A percentile compares a stretch with the other conserved stretches of the same genome.
Conservation (phyloP, 2,888 invertebrate species). For the Pegoplata infirma region DNA sequence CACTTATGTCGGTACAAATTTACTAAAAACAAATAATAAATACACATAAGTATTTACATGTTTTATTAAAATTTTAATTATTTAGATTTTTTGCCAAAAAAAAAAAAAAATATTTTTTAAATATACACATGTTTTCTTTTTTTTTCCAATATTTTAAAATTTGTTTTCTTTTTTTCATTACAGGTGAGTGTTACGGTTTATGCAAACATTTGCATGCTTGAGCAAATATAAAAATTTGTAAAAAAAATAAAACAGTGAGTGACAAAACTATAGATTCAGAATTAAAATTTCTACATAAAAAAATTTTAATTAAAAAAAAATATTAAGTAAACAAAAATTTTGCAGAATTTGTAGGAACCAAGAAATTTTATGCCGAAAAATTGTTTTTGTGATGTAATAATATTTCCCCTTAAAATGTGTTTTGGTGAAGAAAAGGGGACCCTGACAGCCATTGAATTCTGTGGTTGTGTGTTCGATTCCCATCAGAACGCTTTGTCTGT, state of each 20-base stretch:
- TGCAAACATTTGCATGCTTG: background rate
- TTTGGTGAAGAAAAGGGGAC: no score
- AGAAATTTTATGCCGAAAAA: no score
- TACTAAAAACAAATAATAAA: background rate
- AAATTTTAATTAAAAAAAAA: background rate
- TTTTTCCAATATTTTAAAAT: slow-evolving; percentile 2
- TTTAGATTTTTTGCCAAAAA: slow-evolving; percentile 26
- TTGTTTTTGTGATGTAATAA: no score
- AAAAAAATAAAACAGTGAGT: no score
- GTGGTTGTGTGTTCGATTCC: no score
- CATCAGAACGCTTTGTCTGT: no score
- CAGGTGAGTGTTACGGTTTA: slow-evolving; percentile 53
- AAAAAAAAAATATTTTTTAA: background rate
- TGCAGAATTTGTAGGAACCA: no score
- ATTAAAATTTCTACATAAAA: no score
- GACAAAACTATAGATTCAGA: background rate
- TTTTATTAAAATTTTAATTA: slow-evolving; percentile 38
- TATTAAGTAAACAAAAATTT: slow-evolving; percentile 7
- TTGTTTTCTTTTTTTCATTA: slow-evolving; percentile 36
- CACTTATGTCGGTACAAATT: no score
- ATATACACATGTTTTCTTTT: background rate
- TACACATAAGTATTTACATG: background rate
- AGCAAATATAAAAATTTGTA: background rate
- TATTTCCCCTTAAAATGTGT: no score
- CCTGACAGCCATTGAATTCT: no score